phyloP scores from a whole-genome alignment of 2,797 vertebrate species.

The Anguilla pacifica region DNA sequence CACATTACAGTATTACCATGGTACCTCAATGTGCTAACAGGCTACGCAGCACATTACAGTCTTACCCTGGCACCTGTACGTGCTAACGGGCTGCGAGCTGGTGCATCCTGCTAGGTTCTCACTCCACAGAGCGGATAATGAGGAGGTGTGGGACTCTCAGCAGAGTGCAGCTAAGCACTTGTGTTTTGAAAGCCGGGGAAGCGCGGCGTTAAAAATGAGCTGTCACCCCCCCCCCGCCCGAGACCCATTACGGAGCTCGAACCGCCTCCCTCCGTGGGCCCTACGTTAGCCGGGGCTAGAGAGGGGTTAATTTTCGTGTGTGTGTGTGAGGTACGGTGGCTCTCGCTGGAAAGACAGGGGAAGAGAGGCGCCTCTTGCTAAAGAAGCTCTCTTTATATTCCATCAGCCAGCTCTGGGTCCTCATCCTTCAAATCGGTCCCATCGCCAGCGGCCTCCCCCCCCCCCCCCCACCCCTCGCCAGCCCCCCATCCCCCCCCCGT shows the following conservation, averaged over 20 bases:
- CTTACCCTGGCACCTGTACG: neutral
- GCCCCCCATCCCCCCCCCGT: constrained; percentile 48
- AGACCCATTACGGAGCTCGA: constrained; percentile 42
- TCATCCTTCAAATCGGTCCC: constrained; percentile 53
- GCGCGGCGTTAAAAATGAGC: constrained; percentile 19
- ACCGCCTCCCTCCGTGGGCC: constrained; percentile 29
- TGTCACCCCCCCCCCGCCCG: constrained; percentile 43
- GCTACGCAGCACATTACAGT: neutral
- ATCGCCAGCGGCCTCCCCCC: constrained; percentile 46
- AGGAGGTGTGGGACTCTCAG: neutral
- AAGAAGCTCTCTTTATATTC: constrained; percentile 66
- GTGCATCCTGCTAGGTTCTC: neutral
- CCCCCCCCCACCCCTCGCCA: constrained; percentile 44
- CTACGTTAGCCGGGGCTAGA: constrained; percentile 26
- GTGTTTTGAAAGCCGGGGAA: neutral
- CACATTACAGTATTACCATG: neutral
- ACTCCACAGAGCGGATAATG: neutral
- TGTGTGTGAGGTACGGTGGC: constrained; percentile 28
- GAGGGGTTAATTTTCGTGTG: constrained; percentile 32
- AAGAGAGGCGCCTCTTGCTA: constrained; percentile 27
- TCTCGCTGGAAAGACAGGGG: neutral
- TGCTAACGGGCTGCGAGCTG: neutral
- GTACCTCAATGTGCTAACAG: too few species aligned
- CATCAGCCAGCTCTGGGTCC: constrained; percentile 47
- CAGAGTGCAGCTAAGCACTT: neutral